Base-by-base conservation (phyloP, 1,140 invertebrate species). In the Ganaspis sp. region DNA sequence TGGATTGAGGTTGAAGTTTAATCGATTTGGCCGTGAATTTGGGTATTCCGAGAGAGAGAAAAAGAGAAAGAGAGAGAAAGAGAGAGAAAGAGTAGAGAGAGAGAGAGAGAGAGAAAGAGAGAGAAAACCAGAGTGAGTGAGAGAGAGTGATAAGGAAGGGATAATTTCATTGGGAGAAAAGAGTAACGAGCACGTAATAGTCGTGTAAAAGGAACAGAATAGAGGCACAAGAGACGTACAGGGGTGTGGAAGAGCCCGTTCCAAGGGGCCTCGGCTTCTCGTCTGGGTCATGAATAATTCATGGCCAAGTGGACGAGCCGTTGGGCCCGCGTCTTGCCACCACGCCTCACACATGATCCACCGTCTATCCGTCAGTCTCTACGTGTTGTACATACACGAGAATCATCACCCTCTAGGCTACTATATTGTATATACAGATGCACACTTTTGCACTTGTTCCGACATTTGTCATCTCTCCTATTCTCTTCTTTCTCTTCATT, bases 221-320 rank as follows among this genome's bases (percentile, higher is more conserved):
- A 42, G 19, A 70, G 12, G 29, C 29, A 70, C 29, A 40, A 38
- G 21, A 58, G 21, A 58, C 54, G 54, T n/a, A 40, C 69, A 42
- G 34, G 37, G 69, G 69, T 17, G 34, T 37, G 21, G 73, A 42
- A 74, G 54, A 53, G 21, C 9, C 37, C 26, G 21, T 72, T 64
- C 17, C 45, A 19, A n/a, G 21, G 72, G 11, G 21, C 23, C 53
- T 74, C 49, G 21, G 29, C 29, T 54, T 42, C 71, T 73, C 79
- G 80, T 80, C 75, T 75, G 73, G 76, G 80, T 82, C 81, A 81
- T 90, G 87, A 88, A 90, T 90, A 87, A 90, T 90, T 90, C 87
- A 90, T 89, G 75, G 53, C 80, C 81, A 80, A 73, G 72, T 75
- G 75, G 73, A 82, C 72, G 79, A 84, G 83, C 79, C 83, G 83